phyloP scores from a whole-genome alignment of 2,113 vertebrate genomes.

The Myotis brandtii region DNA sequence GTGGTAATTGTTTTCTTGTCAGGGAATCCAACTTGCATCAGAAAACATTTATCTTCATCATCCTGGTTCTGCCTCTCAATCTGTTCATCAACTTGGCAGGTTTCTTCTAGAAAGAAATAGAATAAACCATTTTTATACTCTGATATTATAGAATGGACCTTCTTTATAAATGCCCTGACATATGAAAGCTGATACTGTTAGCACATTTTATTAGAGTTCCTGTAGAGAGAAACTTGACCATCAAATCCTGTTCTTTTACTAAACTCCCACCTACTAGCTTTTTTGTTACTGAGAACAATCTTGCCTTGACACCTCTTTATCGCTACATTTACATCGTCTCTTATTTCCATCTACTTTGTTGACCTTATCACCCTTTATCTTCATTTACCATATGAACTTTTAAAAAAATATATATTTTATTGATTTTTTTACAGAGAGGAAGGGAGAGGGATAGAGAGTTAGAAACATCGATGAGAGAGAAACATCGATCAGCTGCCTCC shows the following conservation, averaged over 20 bases:
- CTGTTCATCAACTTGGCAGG: constrained; percentile 59
- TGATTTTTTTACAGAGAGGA: no score
- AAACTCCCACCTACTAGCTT: neutral
- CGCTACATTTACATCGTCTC: neutral
- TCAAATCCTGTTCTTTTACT: constrained; percentile 31
- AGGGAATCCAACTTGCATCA: constrained; percentile 66
- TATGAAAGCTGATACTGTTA: constrained; percentile 5
- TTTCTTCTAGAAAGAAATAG: constrained; percentile 76
- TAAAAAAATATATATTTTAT: no score
- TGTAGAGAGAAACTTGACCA: neutral
- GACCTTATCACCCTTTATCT: neutral
- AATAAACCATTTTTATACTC: constrained; percentile 66
- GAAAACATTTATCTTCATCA: constrained; percentile 54
- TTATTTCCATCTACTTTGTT: constrained; percentile 22
- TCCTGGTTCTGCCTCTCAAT: constrained; percentile 51
- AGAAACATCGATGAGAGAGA: no score
- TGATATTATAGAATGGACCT: constrained; percentile 28
- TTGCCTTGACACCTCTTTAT: constrained; percentile 11
- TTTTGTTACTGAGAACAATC: constrained; percentile 47
- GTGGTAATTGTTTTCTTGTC: constrained; percentile 51
- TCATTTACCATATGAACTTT: constrained; percentile 45
- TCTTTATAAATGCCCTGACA: constrained; percentile 49
- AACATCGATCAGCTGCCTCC: no score
- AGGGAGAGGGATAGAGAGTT: no score
- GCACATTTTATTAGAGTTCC: constrained; percentile 57